Evolutionary conservation across 2,888 invertebrate species (phyloP).

Genomic region (Ormia ochracea): DNA sequence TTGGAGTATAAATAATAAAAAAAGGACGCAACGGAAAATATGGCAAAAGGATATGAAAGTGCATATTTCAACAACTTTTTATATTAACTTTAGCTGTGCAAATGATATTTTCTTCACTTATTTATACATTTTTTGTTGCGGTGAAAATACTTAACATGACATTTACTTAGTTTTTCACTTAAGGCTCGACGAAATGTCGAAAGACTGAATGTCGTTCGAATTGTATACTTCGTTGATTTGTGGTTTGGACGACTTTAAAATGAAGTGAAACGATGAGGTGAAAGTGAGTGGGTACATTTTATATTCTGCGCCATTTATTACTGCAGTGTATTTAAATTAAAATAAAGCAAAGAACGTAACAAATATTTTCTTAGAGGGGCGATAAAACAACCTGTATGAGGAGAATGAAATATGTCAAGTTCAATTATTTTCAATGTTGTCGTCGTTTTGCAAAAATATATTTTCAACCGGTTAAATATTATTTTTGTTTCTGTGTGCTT

Average conservation of each 20-base stretch:
- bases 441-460: not conserved
- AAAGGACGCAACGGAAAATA: constrained; percentile 48
- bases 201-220: constrained; percentile 4
- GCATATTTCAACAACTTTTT: constrained; percentile 55
- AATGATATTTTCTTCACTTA: not conserved
- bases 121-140: not conserved
- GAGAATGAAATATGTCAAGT: too few species aligned
- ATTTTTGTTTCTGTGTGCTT: not conserved
- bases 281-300: too few species aligned
- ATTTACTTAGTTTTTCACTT: constrained; percentile 50
- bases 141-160: constrained; percentile 47
- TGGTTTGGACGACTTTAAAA: too few species aligned
- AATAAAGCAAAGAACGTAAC: not conserved
- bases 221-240: not conserved
- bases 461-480: not conserved
- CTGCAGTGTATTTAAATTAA: constrained; percentile 15
- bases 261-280: not conserved
- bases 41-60: constrained; percentile 58
- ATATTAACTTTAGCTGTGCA: constrained; percentile 21
- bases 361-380: not conserved
- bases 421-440: too few species aligned
- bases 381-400: too few species aligned
- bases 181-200: not conserved
- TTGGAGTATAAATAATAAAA: constrained; percentile 29
- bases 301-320: too few species aligned